phyloP scores from a whole-genome alignment of 2,113 vertebrate species.

The Passer montanus region DNA sequence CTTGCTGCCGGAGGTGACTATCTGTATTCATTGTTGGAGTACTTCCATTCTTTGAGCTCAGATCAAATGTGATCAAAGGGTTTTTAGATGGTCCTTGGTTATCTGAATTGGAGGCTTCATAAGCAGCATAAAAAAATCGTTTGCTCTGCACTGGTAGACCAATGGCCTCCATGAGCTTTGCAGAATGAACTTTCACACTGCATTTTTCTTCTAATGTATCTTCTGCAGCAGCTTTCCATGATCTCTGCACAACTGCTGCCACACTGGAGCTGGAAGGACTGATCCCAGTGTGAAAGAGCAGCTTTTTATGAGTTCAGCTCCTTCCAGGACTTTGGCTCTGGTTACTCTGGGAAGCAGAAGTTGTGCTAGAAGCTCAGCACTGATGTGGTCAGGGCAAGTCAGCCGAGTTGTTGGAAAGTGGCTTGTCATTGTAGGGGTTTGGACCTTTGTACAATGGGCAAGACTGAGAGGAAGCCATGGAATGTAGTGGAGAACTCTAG shows the following conservation, averaged over 20 bases:
- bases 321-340: background rate
- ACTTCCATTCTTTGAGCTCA: background rate
- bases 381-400: background rate
- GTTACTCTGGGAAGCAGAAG: background rate
- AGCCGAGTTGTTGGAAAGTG: fast-evolving
- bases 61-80: background rate
- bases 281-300: background rate
- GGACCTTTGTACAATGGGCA: background rate
- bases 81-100: background rate
- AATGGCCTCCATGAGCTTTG: background rate
- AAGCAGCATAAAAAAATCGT: background rate
- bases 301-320: background rate
- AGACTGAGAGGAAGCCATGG: background rate
- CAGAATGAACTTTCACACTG: background rate
- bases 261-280: background rate
- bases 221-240: background rate
- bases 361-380: background rate
- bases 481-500: background rate
- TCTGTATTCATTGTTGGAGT: background rate
- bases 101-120: background rate
- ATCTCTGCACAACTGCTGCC: background rate
- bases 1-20: background rate
- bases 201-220: background rate
- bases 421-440: background rate
- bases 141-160: background rate